Conservation (phyloP, 2,113 vertebrate species). For the Thomomys bottae region DNA sequence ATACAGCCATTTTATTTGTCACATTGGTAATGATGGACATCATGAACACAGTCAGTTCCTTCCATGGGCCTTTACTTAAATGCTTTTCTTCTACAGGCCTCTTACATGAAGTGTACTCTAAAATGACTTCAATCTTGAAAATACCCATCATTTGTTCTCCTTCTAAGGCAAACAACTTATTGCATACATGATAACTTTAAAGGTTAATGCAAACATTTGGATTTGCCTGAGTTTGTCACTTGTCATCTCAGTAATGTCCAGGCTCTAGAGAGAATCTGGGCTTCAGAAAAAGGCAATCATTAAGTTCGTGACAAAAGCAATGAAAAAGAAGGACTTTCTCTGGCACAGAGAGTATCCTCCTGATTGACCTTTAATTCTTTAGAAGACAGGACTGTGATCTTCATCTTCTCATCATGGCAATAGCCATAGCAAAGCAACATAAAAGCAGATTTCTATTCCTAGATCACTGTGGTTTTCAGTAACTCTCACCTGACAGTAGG, state of each 20-base stretch:
- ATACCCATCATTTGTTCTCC: not conserved
- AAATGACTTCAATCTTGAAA: constrained; percentile 38
- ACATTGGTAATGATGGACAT: not conserved
- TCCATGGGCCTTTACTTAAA: not conserved
- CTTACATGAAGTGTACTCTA: constrained; percentile 3
- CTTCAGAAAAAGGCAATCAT: not conserved
- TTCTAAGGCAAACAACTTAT: not conserved
- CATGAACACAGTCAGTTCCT: not conserved
- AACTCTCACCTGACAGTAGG: not conserved
- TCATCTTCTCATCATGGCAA: not conserved
- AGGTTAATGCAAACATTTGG: not conserved
- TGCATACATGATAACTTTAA: not conserved
- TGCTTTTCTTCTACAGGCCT: not conserved
- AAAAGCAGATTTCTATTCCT: not conserved
- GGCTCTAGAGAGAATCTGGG: not conserved
- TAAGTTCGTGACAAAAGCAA: not conserved
- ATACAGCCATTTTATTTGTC: not conserved
- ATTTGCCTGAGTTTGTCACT: not conserved
- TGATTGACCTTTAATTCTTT: not conserved
- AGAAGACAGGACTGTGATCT: not conserved
- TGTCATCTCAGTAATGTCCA: not conserved
- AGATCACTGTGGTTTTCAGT: not conserved
- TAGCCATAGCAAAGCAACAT: not conserved
- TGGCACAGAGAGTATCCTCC: not conserved
- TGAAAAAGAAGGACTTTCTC: not conserved